These are phyloP conservation scores for Drosophila picticornis DNA, from an alignment of 2,888 invertebrate species.

Conservation along the genomic window DNA sequence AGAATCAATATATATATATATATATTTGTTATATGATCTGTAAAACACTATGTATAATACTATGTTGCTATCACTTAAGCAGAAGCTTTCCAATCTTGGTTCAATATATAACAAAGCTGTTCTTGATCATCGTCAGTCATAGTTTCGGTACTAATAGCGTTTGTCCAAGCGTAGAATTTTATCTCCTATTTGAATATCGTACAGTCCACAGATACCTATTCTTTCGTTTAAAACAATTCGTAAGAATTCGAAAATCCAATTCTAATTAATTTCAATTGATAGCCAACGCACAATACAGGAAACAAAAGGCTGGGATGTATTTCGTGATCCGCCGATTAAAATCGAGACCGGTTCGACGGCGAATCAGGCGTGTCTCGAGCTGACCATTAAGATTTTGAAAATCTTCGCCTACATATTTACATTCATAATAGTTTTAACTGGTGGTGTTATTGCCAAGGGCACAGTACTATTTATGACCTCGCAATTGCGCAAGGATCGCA, in stretches of 20 bases:
- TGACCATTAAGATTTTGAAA: slow-evolving; percentile 93
- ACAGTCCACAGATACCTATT: not conserved
- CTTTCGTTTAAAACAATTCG: not conserved
- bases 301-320: slow-evolving; percentile 98
- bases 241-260: not conserved
- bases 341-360: slow-evolving; percentile 95
- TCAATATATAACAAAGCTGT: not conserved
- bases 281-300: slow-evolving; percentile 94
- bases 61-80: not conserved
- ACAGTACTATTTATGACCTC: slow-evolving; percentile 96
- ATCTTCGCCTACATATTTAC: slow-evolving; percentile 93
- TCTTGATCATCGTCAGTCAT: not conserved
- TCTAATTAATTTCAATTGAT: slow-evolving; percentile 29
- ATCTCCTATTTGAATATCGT: not conserved
- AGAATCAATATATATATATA: no score
- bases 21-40: no score
- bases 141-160: not conserved
- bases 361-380: slow-evolving; percentile 93
- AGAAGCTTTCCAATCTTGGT: not conserved
- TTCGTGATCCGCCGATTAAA: slow-evolving; percentile 95
- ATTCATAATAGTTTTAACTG: slow-evolving; percentile 93
- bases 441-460: slow-evolving; percentile 95
- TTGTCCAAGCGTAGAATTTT: not conserved
- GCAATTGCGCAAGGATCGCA: slow-evolving; percentile 91
- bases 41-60: not conserved